phyloP scores from a whole-genome alignment of 2,113 vertebrate genomes.

The Burhinus bistriatus region DNA sequence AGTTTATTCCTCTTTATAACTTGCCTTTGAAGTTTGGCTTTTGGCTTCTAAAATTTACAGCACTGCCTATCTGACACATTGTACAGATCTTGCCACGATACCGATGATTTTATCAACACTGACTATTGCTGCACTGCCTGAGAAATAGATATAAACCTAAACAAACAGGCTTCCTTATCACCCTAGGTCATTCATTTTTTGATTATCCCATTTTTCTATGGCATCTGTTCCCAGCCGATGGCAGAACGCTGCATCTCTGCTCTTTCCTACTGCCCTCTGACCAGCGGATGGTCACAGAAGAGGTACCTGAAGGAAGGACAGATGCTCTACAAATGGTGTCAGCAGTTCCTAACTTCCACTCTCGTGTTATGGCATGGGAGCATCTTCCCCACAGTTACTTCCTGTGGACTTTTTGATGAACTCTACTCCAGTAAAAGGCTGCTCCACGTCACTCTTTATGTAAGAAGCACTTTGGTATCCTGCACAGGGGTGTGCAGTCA shows the following conservation, averaged over 20 bases:
- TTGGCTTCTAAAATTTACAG: neutral
- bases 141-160: neutral
- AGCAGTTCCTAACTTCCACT: neutral
- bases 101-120: neutral
- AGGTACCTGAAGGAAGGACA: neutral
- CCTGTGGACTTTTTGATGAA: neutral
- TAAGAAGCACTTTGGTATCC: conserved; percentile 32
- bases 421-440: neutral
- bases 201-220: neutral
- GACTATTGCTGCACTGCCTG: neutral
- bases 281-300: neutral
- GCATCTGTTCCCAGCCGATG: neutral
- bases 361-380: neutral
- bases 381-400: neutral
- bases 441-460: neutral
- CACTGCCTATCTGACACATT: neutral
- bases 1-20: neutral
- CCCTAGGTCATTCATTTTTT: neutral
- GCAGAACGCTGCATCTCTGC: neutral
- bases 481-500: conserved; percentile 18
- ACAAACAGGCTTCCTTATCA: neutral
- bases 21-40: neutral
- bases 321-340: neutral
- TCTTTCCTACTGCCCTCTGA: neutral
- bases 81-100: neutral